phyloP scores from a whole-genome alignment of 23 tunicate species.

The Ciona savignyi region DNA sequence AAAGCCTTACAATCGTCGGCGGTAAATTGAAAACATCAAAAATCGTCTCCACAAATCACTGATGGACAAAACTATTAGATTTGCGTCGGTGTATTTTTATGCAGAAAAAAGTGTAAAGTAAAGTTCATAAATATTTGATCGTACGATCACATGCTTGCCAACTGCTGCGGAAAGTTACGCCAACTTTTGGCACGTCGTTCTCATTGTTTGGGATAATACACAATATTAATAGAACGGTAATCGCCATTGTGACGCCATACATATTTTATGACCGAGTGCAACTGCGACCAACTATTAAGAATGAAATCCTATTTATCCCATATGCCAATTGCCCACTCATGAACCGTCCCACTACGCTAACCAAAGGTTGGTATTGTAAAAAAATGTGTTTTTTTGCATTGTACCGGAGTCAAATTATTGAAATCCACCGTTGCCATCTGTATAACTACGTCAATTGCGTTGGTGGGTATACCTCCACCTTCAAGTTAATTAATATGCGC shows the following conservation, averaged over 20 bases:
- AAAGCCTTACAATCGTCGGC: no score
- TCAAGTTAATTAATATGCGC: no score
- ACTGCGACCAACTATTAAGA: neutral
- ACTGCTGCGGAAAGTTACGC: constrained; percentile 1
- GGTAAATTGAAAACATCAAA: no score
- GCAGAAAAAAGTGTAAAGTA: no score
- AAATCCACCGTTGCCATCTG: neutral
- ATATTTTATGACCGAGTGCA: neutral
- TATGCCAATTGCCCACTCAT: neutral
- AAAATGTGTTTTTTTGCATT: neutral
- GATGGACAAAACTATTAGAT: no score
- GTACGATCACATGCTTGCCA: neutral
- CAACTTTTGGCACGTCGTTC: neutral
- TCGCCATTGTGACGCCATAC: neutral
- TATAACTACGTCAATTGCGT: no score
- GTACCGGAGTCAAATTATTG: neutral
- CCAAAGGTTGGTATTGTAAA: no score
- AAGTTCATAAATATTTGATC: neutral
- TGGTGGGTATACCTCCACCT: no score
- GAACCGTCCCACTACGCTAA: no score
- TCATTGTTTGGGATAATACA: neutral
- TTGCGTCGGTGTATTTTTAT: no score
- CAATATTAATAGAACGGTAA: neutral
- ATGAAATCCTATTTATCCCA: neutral
- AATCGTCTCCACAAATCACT: no score